These are phyloP conservation scores for Brachyrhaphis roseni DNA, from an alignment of 2,797 vertebrate genomes.

Conservation along the genomic window DNA sequence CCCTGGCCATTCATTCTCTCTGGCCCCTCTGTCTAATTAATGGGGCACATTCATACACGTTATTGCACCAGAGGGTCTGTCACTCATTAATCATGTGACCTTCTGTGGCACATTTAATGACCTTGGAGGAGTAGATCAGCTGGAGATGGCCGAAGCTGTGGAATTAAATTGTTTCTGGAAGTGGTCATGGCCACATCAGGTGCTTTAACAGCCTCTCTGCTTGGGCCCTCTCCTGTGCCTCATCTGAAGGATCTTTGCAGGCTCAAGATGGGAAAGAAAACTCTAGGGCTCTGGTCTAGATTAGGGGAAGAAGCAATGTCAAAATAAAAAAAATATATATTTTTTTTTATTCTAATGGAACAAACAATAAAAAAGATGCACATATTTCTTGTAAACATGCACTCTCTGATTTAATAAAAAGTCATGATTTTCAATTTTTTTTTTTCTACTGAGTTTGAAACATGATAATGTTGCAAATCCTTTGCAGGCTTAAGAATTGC, in stretches of 20 bases:
- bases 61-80: constrained; percentile 93
- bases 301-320: constrained; percentile 52
- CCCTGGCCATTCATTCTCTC: constrained; percentile 87
- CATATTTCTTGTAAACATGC: not conserved
- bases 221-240: constrained; percentile 54
- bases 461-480: not conserved
- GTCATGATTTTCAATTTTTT: not conserved
- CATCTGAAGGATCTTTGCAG: constrained; percentile 30
- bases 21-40: constrained; percentile 94
- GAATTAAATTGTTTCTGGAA: constrained; percentile 99
- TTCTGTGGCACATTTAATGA: constrained; percentile 98
- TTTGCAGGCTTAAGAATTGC: not conserved
- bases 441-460: not conserved
- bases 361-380: not conserved
- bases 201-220: constrained; percentile 91
- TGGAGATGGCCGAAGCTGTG: constrained; percentile 95
- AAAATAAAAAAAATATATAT: constrained; percentile 11
- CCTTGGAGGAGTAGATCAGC: constrained; percentile 99
- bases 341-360: not conserved
- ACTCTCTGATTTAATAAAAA: not conserved
- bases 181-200: constrained; percentile 98
- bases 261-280: constrained; percentile 24
- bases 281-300: constrained; percentile 48
- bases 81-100: constrained; percentile 99
- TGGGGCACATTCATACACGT: constrained; percentile 91